A percentile compares a stretch with the other conserved stretches of the same genome.
These are phyloP conservation scores for Apotomis betuletana DNA, from an alignment of 2,888 invertebrate species.

Conservation along the genomic window DNA sequence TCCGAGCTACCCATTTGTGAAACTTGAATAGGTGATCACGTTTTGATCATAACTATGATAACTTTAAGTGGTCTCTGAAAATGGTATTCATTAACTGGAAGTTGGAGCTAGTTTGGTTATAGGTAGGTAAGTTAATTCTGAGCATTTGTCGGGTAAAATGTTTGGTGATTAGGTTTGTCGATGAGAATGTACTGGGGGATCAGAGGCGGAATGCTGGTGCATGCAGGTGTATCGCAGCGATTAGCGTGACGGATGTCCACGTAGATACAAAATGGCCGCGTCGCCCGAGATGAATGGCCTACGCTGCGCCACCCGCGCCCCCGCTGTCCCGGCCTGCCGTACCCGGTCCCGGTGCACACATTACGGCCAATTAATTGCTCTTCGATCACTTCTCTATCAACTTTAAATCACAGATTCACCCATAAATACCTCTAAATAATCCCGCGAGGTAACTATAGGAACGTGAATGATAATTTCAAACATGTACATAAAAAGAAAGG, in stretches of 20 bases:
- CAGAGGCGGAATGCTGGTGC: slow-evolving; percentile 43
- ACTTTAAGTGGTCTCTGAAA: slow-evolving; percentile 69
- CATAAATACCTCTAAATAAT: neutral
- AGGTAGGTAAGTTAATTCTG: neutral
- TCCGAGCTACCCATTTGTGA: slow-evolving; percentile 74
- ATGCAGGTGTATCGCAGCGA: slow-evolving; percentile 71
- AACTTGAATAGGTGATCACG: slow-evolving; percentile 80
- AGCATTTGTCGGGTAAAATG: neutral
- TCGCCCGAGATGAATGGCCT: slow-evolving; percentile 71
- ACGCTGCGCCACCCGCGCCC: slow-evolving; percentile 43
- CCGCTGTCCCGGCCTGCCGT: slow-evolving; percentile 45
- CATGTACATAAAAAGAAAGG: neutral
- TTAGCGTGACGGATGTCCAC: slow-evolving; percentile 73
- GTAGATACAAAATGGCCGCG: slow-evolving; percentile 71
- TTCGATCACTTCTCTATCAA: slow-evolving; percentile 60
- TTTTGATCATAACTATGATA: slow-evolving; percentile 73
- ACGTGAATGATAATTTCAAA: neutral
- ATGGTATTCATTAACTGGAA: slow-evolving; percentile 64
- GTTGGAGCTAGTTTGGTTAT: slow-evolving; percentile 49
- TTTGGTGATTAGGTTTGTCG: slow-evolving; percentile 22
- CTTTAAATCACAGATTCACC: slow-evolving; percentile 12
- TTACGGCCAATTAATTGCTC: slow-evolving; percentile 68
- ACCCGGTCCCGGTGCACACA: slow-evolving; percentile 55
- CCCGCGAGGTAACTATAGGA: neutral
- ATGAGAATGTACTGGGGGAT: slow-evolving; percentile 33